Conservation (phyloP, 2,888 invertebrate genomes). For the Muscina levida region DNA sequence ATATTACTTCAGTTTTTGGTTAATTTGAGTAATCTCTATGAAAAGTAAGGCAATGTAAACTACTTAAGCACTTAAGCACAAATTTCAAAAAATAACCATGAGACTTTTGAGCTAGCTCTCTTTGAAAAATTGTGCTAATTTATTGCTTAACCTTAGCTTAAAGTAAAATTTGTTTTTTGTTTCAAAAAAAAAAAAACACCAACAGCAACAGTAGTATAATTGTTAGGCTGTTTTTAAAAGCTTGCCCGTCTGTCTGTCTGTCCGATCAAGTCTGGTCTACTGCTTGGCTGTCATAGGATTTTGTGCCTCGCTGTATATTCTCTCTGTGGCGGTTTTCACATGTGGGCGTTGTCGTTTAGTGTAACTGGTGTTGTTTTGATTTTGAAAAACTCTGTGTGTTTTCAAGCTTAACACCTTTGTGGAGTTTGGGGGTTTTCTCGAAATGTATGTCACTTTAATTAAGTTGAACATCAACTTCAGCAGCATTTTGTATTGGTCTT, state of each 20-base stretch:
- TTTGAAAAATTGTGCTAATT: constrained; percentile 30
- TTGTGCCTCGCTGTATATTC: constrained; percentile 10
- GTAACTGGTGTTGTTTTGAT: constrained; percentile 47
- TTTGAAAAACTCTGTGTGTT: constrained; percentile 24
- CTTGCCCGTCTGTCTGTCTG: neutral
- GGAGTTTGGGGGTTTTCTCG: constrained; percentile 44
- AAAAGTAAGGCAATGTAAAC: constrained; percentile 2
- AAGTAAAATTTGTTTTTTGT: constrained; percentile 18
- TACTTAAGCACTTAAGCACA: neutral
- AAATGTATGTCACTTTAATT: constrained; percentile 66
- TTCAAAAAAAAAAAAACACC: constrained; percentile 16
- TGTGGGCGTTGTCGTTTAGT: constrained; percentile 30
- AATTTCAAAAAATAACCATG: too few species aligned
- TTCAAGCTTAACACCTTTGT: neutral
- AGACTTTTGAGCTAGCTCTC: neutral
- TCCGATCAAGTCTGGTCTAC: neutral
- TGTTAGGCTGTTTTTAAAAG: neutral
- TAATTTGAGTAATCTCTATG: too few species aligned
- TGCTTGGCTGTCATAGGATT: constrained; percentile 6
- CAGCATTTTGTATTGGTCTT: too few species aligned
- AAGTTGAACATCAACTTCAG: constrained; percentile 66
- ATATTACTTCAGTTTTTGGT: too few species aligned
- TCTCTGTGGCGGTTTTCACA: constrained; percentile 7
- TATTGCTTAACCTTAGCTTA: constrained; percentile 33
- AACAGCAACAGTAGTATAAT: neutral